Percentiles rank a stretch among this genome's conserved stretches.
Conservation (phyloP, 2,888 invertebrate genomes). For the Masnerella sp. region DNA sequence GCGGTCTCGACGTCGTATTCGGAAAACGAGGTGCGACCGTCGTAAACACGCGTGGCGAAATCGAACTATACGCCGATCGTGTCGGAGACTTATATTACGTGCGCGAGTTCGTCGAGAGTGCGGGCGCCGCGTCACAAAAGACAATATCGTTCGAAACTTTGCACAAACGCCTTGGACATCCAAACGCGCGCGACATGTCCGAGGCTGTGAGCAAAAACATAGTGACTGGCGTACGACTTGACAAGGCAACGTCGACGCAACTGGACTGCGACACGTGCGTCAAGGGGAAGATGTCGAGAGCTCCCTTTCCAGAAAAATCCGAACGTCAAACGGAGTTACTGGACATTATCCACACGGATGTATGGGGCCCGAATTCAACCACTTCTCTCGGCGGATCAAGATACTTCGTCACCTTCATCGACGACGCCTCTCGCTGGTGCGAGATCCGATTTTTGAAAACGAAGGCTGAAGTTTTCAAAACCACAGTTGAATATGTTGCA, state of each 20-base stretch:
- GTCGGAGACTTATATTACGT: slow-evolving; percentile 9
- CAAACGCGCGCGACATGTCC: slow-evolving; percentile 6
- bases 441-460: slow-evolving; percentile 3
- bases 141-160: slow-evolving; percentile 9
- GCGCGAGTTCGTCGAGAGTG: not conserved
- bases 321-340: slow-evolving; percentile 13
- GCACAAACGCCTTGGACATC: slow-evolving; percentile 11
- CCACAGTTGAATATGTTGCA: not conserved
- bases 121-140: not conserved
- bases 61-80: slow-evolving; percentile 1
- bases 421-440: slow-evolving; percentile 18
- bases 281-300: slow-evolving; percentile 20
- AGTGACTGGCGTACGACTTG: slow-evolving; percentile 1
- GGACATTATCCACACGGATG: slow-evolving; percentile 23
- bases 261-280: not conserved
- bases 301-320: slow-evolving; percentile 15
- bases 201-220: slow-evolving; percentile 10
- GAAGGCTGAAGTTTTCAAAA: slow-evolving; percentile 7
- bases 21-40: not conserved
- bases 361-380: slow-evolving; percentile 8
- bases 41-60: not conserved
- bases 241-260: not conserved
- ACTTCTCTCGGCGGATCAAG: slow-evolving; percentile 13
- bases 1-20: not conserved
- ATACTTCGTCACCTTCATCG: slow-evolving; percentile 12